Base-by-base conservation (phyloP, 2,888 invertebrate species). In the Laothoe populi region DNA sequence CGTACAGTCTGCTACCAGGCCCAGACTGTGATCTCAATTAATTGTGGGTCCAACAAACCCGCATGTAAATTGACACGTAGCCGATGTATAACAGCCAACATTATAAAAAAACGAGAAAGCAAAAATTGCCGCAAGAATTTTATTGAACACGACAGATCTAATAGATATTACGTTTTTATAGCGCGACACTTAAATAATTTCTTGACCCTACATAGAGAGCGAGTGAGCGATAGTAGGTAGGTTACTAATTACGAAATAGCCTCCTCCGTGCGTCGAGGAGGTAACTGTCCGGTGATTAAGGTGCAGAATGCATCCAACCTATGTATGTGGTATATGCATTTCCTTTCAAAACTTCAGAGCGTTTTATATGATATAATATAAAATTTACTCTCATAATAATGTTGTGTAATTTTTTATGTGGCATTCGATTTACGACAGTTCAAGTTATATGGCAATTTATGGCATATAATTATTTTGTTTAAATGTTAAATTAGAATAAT, bases 221-320 rank as follows among this genome's bases (percentile, higher is more conserved):
- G 64, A 70, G 71, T 67, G 67, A 75, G 74, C 80, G 81, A 84
- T 82, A 83, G 80, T 78, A 58, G 31, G n/a, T n/a, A n/a, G n/a
- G n/a, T 10, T n/a, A 71, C 78, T 78, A 84, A 88, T 91, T 90
- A 88, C 90, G 86, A 90, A 90, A 90, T 82, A 76, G 67, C 74
- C 77, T 71, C 70, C 79, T 77, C 74, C 66, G 72, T 76, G 73
- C 73, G 72, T 72, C 70, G 73, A 66, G 68, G 71, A 82, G 83
- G 81, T 88, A 90, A 88, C 89, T 88, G 88, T 86, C 81, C 74
- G n/a, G 24, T 26, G 19, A 26, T 53, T 61, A 53, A 61, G 16
- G 42, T 26, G 26, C 49, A 53, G 60, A 42, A 61, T 49, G 38
- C 53, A 26, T 23, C 31, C 19, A 16, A 49, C 26, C 35, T 26